These are phyloP conservation scores for Pteronura brasiliensis DNA, from an alignment of 2,113 vertebrate genomes.

Conservation along the genomic window DNA sequence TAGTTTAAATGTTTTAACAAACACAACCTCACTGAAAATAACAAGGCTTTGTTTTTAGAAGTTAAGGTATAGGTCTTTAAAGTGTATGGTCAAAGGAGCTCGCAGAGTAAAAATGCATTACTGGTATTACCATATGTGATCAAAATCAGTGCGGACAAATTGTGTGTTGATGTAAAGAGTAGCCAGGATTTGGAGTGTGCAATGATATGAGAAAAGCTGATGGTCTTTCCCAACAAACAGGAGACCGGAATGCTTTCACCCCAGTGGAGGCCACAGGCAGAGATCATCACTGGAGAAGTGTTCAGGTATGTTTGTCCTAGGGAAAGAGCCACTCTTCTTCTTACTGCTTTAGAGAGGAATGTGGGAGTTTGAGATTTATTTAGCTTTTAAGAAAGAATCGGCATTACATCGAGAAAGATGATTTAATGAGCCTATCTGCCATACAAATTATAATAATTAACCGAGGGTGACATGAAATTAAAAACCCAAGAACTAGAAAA, in stretches of 20 bases:
- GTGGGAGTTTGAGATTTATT: background rate
- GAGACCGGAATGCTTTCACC: background rate
- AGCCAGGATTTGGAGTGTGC: background rate
- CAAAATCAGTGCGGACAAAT: background rate
- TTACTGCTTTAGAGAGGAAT: background rate
- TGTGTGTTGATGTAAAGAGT: background rate
- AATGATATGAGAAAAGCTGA: background rate
- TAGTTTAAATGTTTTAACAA: background rate
- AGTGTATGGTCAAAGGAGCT: background rate
- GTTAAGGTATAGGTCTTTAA: background rate
- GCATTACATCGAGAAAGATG: background rate
- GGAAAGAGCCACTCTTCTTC: background rate
- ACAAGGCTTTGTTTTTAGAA: background rate
- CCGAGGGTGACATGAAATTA: background rate
- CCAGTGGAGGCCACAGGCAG: background rate
- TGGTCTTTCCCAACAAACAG: background rate
- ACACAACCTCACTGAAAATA: background rate
- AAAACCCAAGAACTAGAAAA: slow-evolving; percentile 39
- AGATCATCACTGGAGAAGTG: background rate
- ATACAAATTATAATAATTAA: slow-evolving; percentile 7
- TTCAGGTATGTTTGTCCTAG: background rate
- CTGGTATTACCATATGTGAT: background rate
- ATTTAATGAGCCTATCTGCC: background rate
- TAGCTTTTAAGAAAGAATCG: slow-evolving; percentile 18
- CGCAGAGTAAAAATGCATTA: background rate